These are phyloP conservation scores for Thunnus thynnus DNA, from an alignment of 2,113 vertebrate genomes.

Conservation along the genomic window DNA sequence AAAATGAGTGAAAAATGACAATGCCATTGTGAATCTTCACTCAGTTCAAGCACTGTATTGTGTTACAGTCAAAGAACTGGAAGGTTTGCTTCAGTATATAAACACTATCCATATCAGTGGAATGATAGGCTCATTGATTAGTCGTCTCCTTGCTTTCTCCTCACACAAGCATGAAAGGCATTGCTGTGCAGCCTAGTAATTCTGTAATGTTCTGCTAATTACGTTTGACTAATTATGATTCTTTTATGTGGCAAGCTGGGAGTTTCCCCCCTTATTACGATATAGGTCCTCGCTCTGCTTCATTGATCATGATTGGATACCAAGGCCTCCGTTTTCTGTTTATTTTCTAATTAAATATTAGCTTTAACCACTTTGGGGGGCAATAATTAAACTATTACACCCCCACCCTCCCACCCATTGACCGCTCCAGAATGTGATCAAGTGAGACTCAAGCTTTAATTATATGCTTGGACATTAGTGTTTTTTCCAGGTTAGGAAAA, in stretches of 20 bases:
- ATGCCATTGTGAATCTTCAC: neutral
- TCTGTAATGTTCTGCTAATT: slow-evolving; percentile 86
- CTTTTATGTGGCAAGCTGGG: slow-evolving; percentile 79
- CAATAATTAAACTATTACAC: slow-evolving; percentile 80
- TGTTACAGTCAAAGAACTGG: slow-evolving; percentile 14
- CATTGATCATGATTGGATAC: slow-evolving; percentile 79
- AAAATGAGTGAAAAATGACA: slow-evolving; percentile 35
- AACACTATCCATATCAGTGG: slow-evolving; percentile 32
- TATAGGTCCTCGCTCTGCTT: slow-evolving; percentile 72
- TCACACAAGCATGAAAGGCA: slow-evolving; percentile 83
- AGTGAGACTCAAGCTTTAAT: slow-evolving; percentile 82
- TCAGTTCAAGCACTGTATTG: neutral
- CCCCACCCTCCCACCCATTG: slow-evolving; percentile 64
- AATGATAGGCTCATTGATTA: slow-evolving; percentile 65
- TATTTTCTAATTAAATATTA: slow-evolving; percentile 86
- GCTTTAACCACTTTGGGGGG: slow-evolving; percentile 77
- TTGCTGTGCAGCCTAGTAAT: slow-evolving; percentile 76
- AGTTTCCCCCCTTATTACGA: slow-evolving; percentile 75
- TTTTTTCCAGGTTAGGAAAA: slow-evolving; percentile 70
- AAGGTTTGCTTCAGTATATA: slow-evolving; percentile 16
- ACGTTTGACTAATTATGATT: slow-evolving; percentile 84
- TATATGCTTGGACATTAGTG: slow-evolving; percentile 79
- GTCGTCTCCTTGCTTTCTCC: slow-evolving; percentile 71
- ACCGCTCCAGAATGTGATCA: slow-evolving; percentile 82
- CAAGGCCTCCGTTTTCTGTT: slow-evolving; percentile 79